Evolutionary conservation across 1,140 invertebrate species (phyloP).

Genomic region (Ceratoteleas bidentatus): DNA sequence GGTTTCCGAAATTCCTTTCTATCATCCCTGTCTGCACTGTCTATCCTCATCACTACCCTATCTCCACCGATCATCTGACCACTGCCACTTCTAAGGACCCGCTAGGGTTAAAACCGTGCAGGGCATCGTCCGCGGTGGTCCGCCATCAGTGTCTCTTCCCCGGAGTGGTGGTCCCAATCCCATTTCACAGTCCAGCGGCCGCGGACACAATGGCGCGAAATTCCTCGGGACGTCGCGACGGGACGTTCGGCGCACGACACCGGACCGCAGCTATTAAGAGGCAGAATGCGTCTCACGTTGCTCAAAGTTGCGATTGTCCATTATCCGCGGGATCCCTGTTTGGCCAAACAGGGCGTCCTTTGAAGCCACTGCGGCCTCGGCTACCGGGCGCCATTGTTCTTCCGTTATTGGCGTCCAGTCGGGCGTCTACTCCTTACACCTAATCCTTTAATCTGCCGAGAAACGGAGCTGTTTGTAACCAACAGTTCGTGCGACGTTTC

Average conservation of each 20-base stretch:
- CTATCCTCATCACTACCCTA: too few species aligned
- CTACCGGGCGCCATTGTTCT: conserved; percentile 73
- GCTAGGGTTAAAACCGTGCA: conserved; percentile 13
- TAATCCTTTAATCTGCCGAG: conserved; percentile 79
- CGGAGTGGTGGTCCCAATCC: too few species aligned
- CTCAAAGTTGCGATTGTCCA: conserved; percentile 23
- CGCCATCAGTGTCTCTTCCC: too few species aligned
- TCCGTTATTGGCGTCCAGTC: conserved; percentile 73
- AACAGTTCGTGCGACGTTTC: conserved; percentile 38
- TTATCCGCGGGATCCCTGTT: conserved; percentile 67
- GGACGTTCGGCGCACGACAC: conserved; percentile 13
- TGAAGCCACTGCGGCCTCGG: conserved; percentile 37
- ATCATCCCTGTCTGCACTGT: too few species aligned
- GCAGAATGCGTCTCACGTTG: conserved; percentile 54
- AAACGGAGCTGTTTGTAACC: conserved; percentile 78
- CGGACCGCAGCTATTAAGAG: conserved; percentile 60
- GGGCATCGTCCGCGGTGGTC: conserved; percentile 24
- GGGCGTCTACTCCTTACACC: conserved; percentile 74
- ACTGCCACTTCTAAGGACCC: too few species aligned
- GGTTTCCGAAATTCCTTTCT: too few species aligned
- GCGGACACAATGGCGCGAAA: conserved; percentile 31
- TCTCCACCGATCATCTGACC: background rate
- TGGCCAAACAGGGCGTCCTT: conserved; percentile 72
- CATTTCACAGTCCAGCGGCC: conserved; percentile 32
- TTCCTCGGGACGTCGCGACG: too few species aligned